Evolutionary conservation across 2,888 invertebrate genomes (phyloP), one percentile per base, ranked within the genome.

Genomic region (Xestia xanthographa): DNA sequence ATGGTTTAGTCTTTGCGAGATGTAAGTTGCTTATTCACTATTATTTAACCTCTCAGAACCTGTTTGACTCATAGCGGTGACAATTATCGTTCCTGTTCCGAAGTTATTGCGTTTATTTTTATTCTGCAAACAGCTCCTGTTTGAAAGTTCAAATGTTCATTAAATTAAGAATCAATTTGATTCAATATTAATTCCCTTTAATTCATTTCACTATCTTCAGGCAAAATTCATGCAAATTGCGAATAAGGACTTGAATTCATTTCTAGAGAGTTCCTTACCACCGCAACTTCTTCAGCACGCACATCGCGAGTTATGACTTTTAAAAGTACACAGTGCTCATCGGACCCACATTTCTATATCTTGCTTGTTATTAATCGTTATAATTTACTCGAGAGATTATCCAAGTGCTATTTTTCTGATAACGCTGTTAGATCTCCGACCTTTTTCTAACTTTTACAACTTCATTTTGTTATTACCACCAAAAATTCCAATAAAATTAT

Each of bases 1-100:
- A 95, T 75, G 95, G 95, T 4, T 82, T 95, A 34, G 91, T 95
- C 3, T 95, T 94, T 41, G 94, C 92, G n/a, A 91, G 88, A 71
- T 72, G 95, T 95, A 84, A 92, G 86, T 79, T 50, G 12, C 8
- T 17, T n/a, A 29, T 4, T 8, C 2, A n/a, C n/a, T n/a, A n/a
- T 41, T n/a, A 8, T 63, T 29, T 29, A 20, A n/a, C 53, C 12
- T n/a, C n/a, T 53, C 53, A n/a, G 11, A n/a, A n/a, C n/a, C 11
- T n/a, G n/a, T 41, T 41, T 11, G 9, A 41, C 41, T 41, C 11
- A 11, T 41, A 41, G 11, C 41, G 0, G 34, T 5, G 5, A 4
- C 34, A 34, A 34, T 5, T 5, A 34, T 34, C 34, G 34, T 34
- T 34, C 34, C 9, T 50, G 22, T 50, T n/a, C 1, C 22, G 5